A percentile compares a stretch with the other conserved stretches of the same genome.
Conservation (phyloP, 2,888 invertebrate genomes). For the Nomada fabriciana region DNA sequence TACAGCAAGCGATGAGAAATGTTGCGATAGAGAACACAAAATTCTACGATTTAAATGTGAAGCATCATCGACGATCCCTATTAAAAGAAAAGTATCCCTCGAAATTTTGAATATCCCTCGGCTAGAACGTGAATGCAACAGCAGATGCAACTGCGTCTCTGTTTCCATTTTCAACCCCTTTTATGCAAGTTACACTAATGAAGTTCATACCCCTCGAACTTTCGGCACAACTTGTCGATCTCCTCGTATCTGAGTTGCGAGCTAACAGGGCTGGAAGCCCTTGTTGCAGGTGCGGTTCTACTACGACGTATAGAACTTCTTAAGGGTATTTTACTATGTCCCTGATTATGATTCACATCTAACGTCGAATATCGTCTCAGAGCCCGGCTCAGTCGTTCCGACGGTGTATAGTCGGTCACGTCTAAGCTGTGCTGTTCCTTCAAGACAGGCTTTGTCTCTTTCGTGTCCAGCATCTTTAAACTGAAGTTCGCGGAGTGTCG, state of each 20-base stretch:
- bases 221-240: slow-evolving; percentile 79
- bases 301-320: slow-evolving; percentile 79
- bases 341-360: slow-evolving; percentile 83
- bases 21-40: not conserved
- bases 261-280: slow-evolving; percentile 81
- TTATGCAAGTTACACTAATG: slow-evolving; percentile 35
- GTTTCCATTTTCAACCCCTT: not conserved
- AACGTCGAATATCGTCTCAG: slow-evolving; percentile 73
- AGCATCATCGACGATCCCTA: not conserved
- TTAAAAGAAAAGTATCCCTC: slow-evolving; percentile 9
- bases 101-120: not conserved
- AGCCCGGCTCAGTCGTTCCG: slow-evolving; percentile 65
- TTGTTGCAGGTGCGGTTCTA: slow-evolving; percentile 81
- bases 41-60: slow-evolving; percentile 4
- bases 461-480: slow-evolving; percentile 72
- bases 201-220: slow-evolving; percentile 66
- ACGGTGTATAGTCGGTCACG: slow-evolving; percentile 72
- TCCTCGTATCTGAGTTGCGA: slow-evolving; percentile 76
- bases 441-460: slow-evolving; percentile 75
- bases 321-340: slow-evolving; percentile 81
- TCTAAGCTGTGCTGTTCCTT: slow-evolving; percentile 80
- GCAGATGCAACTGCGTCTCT: slow-evolving; percentile 4
- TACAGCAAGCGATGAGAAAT: not conserved
- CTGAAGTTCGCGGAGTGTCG: slow-evolving; percentile 79
- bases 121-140: not conserved